Evolutionary conservation across 2,113 vertebrate genomes (phyloP).

Genomic region (Anarhynchus alexandrinus): DNA sequence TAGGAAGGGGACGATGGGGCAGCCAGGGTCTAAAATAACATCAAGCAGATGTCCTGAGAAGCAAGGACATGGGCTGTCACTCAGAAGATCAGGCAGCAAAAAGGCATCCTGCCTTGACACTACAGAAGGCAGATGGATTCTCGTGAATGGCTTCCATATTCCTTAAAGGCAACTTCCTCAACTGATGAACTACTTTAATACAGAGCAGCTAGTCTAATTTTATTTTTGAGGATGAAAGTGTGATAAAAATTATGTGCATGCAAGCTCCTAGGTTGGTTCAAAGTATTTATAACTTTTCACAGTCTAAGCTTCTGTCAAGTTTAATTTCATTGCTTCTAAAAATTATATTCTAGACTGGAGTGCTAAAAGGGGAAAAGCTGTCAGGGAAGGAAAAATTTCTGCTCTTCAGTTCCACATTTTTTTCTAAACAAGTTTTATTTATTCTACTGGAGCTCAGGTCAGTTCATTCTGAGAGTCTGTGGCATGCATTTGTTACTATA

Average conservation of each 20-base stretch:
- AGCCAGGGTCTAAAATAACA: background rate
- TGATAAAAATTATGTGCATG: background rate
- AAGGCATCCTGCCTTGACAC: background rate
- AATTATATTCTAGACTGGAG: background rate
- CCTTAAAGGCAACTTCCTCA: background rate
- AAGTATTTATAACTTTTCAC: background rate
- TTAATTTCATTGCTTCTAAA: constrained; percentile 12
- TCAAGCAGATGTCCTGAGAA: background rate
- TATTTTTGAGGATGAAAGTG: constrained; percentile 21
- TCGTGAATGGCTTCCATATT: background rate
- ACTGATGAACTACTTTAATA: constrained; percentile 21
- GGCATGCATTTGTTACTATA: background rate
- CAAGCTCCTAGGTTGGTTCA: background rate
- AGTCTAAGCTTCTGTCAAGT: constrained; percentile 8
- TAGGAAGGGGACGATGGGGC: background rate
- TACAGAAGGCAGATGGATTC: constrained; percentile 9
- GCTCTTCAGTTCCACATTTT: background rate
- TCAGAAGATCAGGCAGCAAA: background rate
- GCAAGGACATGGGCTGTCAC: background rate
- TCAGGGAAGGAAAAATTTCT: background rate
- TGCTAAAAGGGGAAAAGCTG: background rate
- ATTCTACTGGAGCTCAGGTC: background rate
- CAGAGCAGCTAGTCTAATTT: background rate
- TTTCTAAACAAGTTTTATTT: background rate
- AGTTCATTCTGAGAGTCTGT: background rate